Percentiles rank a stretch among this genome's conserved stretches.
Conservation (phyloP, 2,888 invertebrate species). For the Amblyjoppa proteus region DNA sequence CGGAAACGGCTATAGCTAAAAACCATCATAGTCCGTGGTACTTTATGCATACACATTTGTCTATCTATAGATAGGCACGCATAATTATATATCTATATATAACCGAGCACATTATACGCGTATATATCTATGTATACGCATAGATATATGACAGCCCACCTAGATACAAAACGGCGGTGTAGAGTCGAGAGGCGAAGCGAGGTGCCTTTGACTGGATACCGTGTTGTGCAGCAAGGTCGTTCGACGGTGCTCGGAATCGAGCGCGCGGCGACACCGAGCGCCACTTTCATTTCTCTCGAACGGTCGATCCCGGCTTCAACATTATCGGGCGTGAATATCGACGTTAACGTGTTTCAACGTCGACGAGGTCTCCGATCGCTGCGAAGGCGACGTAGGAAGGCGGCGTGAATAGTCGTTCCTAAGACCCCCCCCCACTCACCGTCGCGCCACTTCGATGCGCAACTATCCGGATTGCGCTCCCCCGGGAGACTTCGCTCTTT, state of each 20-base stretch:
- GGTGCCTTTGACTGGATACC: slow-evolving; percentile 20
- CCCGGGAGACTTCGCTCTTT: slow-evolving; percentile 36
- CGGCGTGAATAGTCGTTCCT: slow-evolving; percentile 11
- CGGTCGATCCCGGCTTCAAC: background rate
- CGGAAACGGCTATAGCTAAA: slow-evolving; percentile 8
- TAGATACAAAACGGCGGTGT: slow-evolving; percentile 18
- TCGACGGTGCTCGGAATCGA: slow-evolving; percentile 54
- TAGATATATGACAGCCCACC: slow-evolving; percentile 1
- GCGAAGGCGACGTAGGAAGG: slow-evolving; percentile 36
- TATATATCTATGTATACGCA: background rate
- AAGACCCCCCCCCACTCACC: background rate
- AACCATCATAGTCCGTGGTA: background rate
- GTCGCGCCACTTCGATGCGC: background rate
- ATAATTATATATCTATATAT: background rate
- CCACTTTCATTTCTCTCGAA: slow-evolving; percentile 66
- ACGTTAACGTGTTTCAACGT: slow-evolving; percentile 20
- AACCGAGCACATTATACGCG: background rate
- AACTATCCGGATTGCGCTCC: slow-evolving; percentile 25
- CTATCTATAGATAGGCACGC: background rate
- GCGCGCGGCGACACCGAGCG: slow-evolving; percentile 50
- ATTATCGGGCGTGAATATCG: slow-evolving; percentile 13
- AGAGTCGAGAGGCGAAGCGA: slow-evolving; percentile 23
- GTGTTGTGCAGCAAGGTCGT: slow-evolving; percentile 67
- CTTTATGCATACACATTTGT: background rate
- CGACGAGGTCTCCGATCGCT: slow-evolving; percentile 5